phyloP scores from a whole-genome alignment of 2,113 vertebrate genomes.

The Chloroceryle aenea region DNA sequence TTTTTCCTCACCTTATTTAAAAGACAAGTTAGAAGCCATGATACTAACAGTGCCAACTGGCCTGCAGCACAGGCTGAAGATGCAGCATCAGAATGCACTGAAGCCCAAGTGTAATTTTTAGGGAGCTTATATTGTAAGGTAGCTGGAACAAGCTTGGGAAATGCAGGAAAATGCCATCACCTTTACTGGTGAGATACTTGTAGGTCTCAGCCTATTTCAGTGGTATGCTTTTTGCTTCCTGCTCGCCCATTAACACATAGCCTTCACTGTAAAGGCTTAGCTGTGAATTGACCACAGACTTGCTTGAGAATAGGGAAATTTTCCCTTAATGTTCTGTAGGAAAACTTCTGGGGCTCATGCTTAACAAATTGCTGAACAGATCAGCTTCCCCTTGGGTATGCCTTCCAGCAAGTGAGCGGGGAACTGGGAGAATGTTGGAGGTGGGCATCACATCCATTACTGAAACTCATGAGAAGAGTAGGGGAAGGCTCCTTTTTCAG shows the following conservation, averaged over 20 bases:
- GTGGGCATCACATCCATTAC: neutral
- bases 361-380: neutral
- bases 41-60: neutral
- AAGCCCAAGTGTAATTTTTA: neutral
- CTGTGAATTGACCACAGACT: neutral
- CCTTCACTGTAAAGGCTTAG: neutral
- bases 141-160: neutral
- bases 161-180: neutral
- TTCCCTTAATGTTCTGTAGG: neutral
- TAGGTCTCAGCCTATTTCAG: neutral
- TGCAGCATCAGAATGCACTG: neutral
- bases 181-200: neutral
- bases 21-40: neutral
- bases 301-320: neutral
- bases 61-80: neutral
- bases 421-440: neutral
- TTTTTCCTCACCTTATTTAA: neutral
- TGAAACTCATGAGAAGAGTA: neutral
- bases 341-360: neutral
- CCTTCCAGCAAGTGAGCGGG: neutral
- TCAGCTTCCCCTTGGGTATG: neutral
- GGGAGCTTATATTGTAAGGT: no score
- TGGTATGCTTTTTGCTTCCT: neutral
- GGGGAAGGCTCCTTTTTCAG: neutral
- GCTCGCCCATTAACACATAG: neutral